Conservation (phyloP, 2,797 vertebrate species). For the Semaprochilodus insignis region DNA sequence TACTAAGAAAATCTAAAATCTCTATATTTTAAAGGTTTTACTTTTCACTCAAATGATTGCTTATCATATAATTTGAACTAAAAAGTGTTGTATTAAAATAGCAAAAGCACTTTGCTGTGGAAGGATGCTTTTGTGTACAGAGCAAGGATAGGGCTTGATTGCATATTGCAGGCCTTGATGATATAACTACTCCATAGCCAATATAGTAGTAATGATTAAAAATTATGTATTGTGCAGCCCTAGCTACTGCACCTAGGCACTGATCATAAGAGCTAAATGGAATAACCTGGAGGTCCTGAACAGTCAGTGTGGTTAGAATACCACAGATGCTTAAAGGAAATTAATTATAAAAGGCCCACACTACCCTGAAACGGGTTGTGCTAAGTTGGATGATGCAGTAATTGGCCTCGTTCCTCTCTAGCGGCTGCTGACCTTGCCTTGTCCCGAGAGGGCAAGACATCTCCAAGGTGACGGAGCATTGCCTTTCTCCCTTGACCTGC, state of each 20-base stretch:
- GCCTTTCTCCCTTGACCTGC: conserved; percentile 28
- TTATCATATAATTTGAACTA: no score
- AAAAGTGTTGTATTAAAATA: no score
- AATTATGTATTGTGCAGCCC: not conserved
- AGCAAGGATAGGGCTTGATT: not conserved
- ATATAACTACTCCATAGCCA: not conserved
- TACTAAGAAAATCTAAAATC: no score
- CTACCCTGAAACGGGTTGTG: not conserved
- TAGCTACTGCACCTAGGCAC: not conserved
- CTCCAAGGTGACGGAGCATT: conserved; percentile 26
- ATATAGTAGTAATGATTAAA: not conserved
- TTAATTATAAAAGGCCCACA: not conserved
- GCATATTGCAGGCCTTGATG: not conserved
- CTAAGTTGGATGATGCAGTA: not conserved
- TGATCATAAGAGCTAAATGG: not conserved
- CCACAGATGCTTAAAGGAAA: conserved; percentile 1
- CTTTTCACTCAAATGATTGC: no score
- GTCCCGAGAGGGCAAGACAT: conserved; percentile 1
- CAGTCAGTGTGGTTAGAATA: not conserved
- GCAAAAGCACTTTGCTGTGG: not conserved
- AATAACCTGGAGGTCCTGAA: not conserved
- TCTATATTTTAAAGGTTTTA: no score
- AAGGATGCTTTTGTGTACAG: not conserved
- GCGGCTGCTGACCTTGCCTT: conserved; percentile 37
- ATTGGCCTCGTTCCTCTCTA: conserved; percentile 20